Evolutionary conservation across 2,113 vertebrate genomes (phyloP).

Genomic region (Megaceryle torquata): DNA sequence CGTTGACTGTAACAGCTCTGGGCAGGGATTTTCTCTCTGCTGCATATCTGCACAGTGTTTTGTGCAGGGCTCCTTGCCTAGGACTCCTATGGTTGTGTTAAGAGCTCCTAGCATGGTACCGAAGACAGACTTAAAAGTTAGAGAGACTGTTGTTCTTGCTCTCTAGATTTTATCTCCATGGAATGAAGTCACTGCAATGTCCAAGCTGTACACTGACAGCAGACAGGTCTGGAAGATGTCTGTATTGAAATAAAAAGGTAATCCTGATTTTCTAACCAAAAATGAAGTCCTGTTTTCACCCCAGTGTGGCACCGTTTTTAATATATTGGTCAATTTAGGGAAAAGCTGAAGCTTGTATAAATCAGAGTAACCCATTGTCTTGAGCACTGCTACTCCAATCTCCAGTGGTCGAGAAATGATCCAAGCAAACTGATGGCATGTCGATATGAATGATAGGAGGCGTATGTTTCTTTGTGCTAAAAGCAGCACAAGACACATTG

Average conservation of each 20-base stretch:
- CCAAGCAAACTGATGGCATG: neutral
- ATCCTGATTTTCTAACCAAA: neutral
- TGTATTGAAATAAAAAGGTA: neutral
- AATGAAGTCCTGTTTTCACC: neutral
- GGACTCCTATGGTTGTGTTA: neutral
- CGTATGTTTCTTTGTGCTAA: conserved; percentile 54
- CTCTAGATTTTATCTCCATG: neutral
- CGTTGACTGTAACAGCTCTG: neutral
- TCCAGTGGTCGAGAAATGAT: neutral
- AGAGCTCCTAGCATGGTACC: neutral
- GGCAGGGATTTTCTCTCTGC: neutral
- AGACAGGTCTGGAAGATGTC: neutral
- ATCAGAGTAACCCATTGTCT: neutral
- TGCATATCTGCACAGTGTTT: neutral
- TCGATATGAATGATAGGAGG: conserved; percentile 53
- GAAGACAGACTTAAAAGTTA: neutral
- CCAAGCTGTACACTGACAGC: neutral
- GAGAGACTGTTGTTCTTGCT: fast-evolving
- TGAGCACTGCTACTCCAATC: neutral
- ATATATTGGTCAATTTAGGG: neutral
- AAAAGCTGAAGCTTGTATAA: neutral
- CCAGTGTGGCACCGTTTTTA: neutral
- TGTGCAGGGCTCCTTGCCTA: neutral
- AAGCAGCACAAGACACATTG: conserved; percentile 61
- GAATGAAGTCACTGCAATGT: neutral